phyloP scores from a whole-genome alignment of 1,140 invertebrate genomes.

The Macrobrachium nipponense region DNA sequence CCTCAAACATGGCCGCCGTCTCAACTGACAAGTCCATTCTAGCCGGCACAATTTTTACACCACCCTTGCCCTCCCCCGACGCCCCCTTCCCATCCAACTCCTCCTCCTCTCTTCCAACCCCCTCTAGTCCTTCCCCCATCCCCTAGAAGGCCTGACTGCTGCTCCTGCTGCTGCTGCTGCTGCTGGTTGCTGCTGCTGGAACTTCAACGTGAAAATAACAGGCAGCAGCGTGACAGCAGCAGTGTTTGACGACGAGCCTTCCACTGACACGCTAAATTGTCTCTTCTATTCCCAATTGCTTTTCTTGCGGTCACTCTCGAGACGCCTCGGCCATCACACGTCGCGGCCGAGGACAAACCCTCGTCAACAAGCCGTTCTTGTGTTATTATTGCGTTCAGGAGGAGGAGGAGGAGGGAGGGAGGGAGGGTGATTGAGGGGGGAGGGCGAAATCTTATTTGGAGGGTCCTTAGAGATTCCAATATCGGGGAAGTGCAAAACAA shows the following conservation, averaged over 20 bases:
- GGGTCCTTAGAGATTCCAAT: neutral
- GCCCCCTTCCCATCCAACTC: no score
- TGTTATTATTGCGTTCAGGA: no score
- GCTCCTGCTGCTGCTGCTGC: no score
- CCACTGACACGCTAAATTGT: conserved; percentile 60
- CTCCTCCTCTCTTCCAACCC: no score
- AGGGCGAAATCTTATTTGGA: neutral
- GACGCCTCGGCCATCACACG: neutral
- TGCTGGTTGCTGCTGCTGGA: neutral
- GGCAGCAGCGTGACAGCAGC: conserved; percentile 47
- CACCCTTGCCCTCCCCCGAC: neutral
- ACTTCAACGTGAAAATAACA: conserved; percentile 60
- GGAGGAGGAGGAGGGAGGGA: no score
- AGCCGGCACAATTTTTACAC: conserved; percentile 59
- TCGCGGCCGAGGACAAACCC: no score
- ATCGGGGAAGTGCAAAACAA: neutral
- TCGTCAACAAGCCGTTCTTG: no score
- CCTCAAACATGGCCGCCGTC: conserved; percentile 58
- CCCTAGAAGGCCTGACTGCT: no score
- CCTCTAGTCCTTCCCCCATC: no score
- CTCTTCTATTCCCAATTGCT: conserved; percentile 17
- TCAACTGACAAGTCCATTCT: conserved; percentile 59
- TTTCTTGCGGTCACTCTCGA: conserved; percentile 36
- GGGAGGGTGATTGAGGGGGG: neutral
- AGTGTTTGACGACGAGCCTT: conserved; percentile 57